Percentiles rank a stretch among this genome's conserved stretches.
Conservation (phyloP, 2,797 vertebrate species). For the Trichosurus vulpecula region DNA sequence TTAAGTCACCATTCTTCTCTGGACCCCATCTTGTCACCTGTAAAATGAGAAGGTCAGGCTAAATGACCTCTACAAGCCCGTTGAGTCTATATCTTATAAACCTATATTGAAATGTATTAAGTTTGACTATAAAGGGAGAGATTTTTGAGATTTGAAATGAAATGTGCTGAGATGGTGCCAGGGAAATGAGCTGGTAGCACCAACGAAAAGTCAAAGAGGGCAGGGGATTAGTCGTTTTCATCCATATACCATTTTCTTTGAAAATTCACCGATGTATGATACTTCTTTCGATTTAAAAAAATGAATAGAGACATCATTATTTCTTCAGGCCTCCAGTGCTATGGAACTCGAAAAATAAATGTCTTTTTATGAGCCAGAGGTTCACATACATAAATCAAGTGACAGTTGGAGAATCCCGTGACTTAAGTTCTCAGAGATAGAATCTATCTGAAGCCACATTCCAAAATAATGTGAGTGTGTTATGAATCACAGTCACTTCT, state of each 20-base stretch:
- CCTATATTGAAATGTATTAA: conserved; percentile 19
- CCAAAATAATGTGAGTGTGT: conserved; percentile 75
- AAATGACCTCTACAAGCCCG: background rate
- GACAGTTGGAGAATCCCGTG: conserved; percentile 80
- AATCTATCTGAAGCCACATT: conserved; percentile 77
- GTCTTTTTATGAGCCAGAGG: conserved; percentile 71
- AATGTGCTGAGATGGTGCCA: conserved; percentile 71
- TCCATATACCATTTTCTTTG: background rate
- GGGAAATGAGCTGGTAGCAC: conserved; percentile 9
- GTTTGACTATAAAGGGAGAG: conserved; percentile 54
- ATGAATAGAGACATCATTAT: conserved; percentile 54
- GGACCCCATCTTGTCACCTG: background rate
- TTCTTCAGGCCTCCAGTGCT: conserved; percentile 58
- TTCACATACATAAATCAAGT: conserved; percentile 74
- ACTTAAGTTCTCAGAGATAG: conserved; percentile 79
- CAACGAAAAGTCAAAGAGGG: conserved; percentile 63
- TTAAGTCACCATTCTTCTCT: background rate
- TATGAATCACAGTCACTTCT: conserved; percentile 73
- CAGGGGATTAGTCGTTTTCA: background rate
- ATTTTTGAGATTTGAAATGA: conserved; percentile 49
- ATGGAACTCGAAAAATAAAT: conserved; percentile 75
- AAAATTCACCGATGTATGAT: background rate
- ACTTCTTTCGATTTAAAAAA: background rate
- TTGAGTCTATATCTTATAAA: background rate
- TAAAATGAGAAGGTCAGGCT: background rate